Base-by-base conservation (phyloP, 2,888 invertebrate genomes). In the Agonopterix arenella region DNA sequence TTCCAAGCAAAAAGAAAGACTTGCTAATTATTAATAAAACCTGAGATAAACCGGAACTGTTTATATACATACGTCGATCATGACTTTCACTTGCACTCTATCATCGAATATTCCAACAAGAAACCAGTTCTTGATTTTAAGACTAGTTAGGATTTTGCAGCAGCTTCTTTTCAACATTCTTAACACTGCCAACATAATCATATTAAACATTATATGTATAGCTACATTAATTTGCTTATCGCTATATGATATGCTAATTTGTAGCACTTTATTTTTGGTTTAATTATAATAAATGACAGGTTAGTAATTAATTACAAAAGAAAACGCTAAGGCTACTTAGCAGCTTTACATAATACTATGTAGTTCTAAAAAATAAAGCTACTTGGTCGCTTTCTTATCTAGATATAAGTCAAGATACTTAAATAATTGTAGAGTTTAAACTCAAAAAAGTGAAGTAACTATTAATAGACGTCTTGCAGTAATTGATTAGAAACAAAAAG, bases 41-140 rank as follows among this genome's bases (percentile, higher is more conserved):
- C 61, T 64, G 56, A 73, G 73, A 75, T 73, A 76, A 82, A 79
- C 84, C 84, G 85, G 83, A 84, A 84, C 81, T 83, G 70, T 79
- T 77, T 78, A 73, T 69, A 72, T 76, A 80, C 80, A 74, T 68
- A 73, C 76, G 74, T 69, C 73, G 76, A 79, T 83, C 78, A 80
- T 80, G 76, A 85, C 88, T 88, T 88, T 88, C 88, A 86, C 88
- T 86, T 79, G 73, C 81, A 84, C 79, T 83, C 80, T 73, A 83
- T 84, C 83, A 80, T 73, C 77, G 73, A 79, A 84, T 82, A 85
- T 80, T 84, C 76, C 66, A 66, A 76, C 72, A 72, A 65, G 66
- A 82, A 84, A 86, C 85, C 81, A 73, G 85, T 85, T 85, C 68
- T 70, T 61, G 56, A 64, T 66, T 70, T 71, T 63, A 61, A 69